A percentile compares a stretch with the other conserved stretches of the same genome.
Conservation (phyloP, 2,113 vertebrate species). For the Tragelaphus imberbis region DNA sequence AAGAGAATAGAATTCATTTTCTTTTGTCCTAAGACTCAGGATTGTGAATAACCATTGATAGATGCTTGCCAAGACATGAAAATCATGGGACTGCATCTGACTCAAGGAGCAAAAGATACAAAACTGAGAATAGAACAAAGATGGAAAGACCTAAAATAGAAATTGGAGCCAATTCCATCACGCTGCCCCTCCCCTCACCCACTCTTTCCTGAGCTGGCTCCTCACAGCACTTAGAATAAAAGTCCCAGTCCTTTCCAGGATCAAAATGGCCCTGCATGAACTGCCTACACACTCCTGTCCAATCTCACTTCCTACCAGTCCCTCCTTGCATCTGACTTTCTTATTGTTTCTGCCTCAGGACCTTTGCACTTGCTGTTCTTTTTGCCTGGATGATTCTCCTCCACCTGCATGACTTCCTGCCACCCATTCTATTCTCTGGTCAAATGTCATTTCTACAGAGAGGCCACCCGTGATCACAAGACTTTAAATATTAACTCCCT, state of each 20-base stretch:
- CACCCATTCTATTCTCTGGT: not conserved
- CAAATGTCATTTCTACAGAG: not conserved
- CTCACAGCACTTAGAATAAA: not conserved
- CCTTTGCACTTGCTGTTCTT: not conserved
- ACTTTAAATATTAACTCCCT: not conserved
- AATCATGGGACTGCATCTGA: not conserved
- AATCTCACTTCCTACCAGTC: not conserved
- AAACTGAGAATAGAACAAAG: not conserved
- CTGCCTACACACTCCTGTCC: not conserved
- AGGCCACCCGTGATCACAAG: not conserved
- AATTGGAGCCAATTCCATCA: not conserved
- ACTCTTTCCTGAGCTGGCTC: not conserved
- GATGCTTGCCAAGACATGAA: not conserved
- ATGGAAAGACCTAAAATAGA: not conserved
- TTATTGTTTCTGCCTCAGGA: not conserved
- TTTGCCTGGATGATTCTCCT: not conserved
- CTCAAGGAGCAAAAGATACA: not conserved
- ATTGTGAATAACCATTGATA: not conserved
- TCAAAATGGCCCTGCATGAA: rapidly evolving
- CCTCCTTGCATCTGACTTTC: not conserved
- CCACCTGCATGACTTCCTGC: not conserved
- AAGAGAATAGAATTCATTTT: not conserved
- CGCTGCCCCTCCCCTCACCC: rapidly evolving
- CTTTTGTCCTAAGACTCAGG: not conserved
- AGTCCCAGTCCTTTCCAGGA: not conserved